Base-by-base conservation (phyloP, 35 echinoderm and acorn worm species). In the Lytechinus variegatus region DNA sequence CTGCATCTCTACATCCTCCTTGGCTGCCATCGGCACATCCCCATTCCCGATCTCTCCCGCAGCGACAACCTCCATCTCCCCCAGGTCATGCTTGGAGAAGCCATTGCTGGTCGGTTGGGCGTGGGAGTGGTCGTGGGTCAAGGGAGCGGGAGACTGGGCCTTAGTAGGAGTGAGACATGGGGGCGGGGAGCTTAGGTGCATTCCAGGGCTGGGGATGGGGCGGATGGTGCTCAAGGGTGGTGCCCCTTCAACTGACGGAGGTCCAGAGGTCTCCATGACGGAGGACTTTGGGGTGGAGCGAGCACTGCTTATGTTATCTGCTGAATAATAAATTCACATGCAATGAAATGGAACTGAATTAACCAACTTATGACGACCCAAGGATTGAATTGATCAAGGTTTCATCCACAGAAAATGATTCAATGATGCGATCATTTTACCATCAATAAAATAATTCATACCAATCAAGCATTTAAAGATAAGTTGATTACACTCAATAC, bases 261-360 rank as follows among this genome's bases (percentile, higher is more conserved):
- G 96, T 89, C 16, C 87, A 61, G 54, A 95, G 16, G 87, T 95
- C 91, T 86, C 96, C 28, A 94, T 94, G 33, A 95, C 89, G 52
- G 86, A 94, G 24, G 94, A 87, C 44, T 96, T 96, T 19, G 96
- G 96, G 1, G 96, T 96, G 86, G 96, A 96, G 24, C 94, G 55
- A 19, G 86, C 94, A 87, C 96, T 96, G 56, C 96, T 96, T 4
- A 87, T 93, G 91, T 93, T 93, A 27, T 93, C 91, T 93, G 54
- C 87, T 51, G 11, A 89, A 12, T 28, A 89, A 89, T 4, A 89
- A 89, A 9, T 24, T 44, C 33, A 44, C 61, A 71, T 71, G 61
- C 61, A 71, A 71, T 71, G 24, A 71, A 6, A 71, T 71, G 24
- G 24, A 13, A 71, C 16, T 71, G 4, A 66, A 16, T 16, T 16